Percentiles rank a stretch among this genome's conserved stretches.
These are phyloP conservation scores for Mesoligia furuncula DNA, from an alignment of 2,888 invertebrate genomes.

Conservation along the genomic window DNA sequence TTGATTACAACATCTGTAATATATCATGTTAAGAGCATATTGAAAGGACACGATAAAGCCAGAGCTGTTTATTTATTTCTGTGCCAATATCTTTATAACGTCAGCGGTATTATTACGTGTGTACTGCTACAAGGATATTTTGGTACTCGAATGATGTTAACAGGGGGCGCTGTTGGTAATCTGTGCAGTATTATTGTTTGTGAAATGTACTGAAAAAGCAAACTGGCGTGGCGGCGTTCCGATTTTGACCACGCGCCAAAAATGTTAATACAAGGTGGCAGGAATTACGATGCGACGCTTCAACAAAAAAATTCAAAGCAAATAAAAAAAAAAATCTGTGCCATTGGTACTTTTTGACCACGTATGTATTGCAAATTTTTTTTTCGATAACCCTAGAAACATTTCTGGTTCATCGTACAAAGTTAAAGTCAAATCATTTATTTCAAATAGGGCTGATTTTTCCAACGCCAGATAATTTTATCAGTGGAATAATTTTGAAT, in stretches of 20 bases:
- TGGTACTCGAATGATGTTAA: neutral
- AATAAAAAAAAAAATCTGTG: too few species aligned
- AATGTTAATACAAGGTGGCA: too few species aligned
- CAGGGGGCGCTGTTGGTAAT: neutral
- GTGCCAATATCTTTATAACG: neutral
- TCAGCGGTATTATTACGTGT: neutral
- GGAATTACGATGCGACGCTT: too few species aligned
- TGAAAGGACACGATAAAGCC: conserved; percentile 31
- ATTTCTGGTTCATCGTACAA: too few species aligned
- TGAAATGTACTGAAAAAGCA: neutral
- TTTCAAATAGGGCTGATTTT: too few species aligned
- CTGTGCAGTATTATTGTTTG: neutral
- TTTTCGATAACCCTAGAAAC: too few species aligned
- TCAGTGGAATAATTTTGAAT: too few species aligned
- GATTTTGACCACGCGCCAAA: neutral
- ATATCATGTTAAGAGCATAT: conserved; percentile 41
- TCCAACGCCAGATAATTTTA: too few species aligned
- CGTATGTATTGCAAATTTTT: neutral
- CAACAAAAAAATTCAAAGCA: too few species aligned
- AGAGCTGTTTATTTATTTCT: conserved; percentile 29
- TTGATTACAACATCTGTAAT: conserved; percentile 46
- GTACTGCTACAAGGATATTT: neutral
- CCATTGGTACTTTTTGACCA: too few species aligned
- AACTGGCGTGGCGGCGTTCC: neutral
- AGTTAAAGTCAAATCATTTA: too few species aligned